Conservation (phyloP, 1,140 invertebrate species). For the Zaprionus vittiger region DNA sequence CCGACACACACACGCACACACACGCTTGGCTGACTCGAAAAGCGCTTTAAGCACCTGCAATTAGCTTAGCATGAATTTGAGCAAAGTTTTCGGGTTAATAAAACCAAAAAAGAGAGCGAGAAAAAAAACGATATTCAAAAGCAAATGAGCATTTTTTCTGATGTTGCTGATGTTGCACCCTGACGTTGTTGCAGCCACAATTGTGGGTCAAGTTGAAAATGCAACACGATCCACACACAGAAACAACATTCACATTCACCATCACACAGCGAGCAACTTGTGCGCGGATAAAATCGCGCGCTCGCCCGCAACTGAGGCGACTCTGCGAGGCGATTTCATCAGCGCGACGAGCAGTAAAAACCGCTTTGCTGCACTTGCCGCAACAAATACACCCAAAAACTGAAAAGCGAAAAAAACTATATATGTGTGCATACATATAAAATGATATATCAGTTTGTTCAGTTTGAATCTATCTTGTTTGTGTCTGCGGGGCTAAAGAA, state of each 20-base stretch:
- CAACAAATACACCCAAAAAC: slow-evolving; percentile 19
- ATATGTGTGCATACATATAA: slow-evolving; percentile 9
- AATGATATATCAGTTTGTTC: neutral
- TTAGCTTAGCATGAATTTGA: slow-evolving; percentile 45
- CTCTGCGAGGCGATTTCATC: slow-evolving; percentile 46
- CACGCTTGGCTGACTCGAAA: neutral
- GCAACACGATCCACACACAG: slow-evolving; percentile 55
- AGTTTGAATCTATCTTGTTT: slow-evolving; percentile 17
- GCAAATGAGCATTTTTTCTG: slow-evolving; percentile 18
- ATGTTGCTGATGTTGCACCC: slow-evolving; percentile 23
- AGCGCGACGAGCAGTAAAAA: slow-evolving; percentile 30
- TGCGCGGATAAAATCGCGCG: slow-evolving; percentile 55
- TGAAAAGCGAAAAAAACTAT: slow-evolving; percentile 9
- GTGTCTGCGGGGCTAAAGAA: slow-evolving; percentile 31
- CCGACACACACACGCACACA: slow-evolving; percentile 4
- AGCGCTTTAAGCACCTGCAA: slow-evolving; percentile 51
- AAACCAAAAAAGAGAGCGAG: slow-evolving; percentile 6
- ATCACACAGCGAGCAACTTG: slow-evolving; percentile 51
- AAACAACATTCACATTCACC: slow-evolving; percentile 49
- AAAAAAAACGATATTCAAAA: neutral
- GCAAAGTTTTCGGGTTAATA: slow-evolving; percentile 8
- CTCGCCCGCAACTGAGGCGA: slow-evolving; percentile 12
- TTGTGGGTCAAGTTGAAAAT: slow-evolving; percentile 82
- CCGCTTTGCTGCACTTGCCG: slow-evolving; percentile 42
- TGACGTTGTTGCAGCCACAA: slow-evolving; percentile 10